Base-by-base conservation (phyloP, 1,140 invertebrate genomes). In the Bombus pascuorum region DNA sequence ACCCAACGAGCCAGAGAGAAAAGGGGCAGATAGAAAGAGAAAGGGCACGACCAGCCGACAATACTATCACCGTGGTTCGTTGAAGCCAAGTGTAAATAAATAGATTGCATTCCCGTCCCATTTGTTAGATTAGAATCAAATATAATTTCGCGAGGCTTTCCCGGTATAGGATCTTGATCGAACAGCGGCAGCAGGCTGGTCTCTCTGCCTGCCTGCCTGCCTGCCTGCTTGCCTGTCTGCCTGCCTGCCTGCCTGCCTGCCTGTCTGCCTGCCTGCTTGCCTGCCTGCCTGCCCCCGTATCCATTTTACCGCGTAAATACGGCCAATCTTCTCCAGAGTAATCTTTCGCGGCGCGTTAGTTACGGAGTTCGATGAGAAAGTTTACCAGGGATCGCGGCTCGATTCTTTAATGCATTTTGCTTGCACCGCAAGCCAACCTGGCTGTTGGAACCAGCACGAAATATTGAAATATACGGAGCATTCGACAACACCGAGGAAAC, bases 71-170 rank as follows among this genome's bases (percentile, higher is more conserved):
- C 74, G 75, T 71, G 68, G 75, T n/a, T 77, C 74, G 44, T 53
- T 57, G 62, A 80, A 93, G 76, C 88, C 89, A 85, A 93, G 92
- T 93, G 93, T 92, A 93, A 94, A 94, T 94, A 94, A 94, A 94
- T 94, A 93, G 91, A 94, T 91, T 91, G 91, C 90, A 86, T 86
- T 88, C 90, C 90, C 91, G 90, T 94, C 92, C 93, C 93, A 94
- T 94, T 94, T 94, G 92, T 91, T 93, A 94, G 94, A 94, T 94
- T 94, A 94, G 92, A 94, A 94, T 95, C 93, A 94, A 95, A 95
- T 95, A 94, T 93, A 94, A 94, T 94, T 94, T 92, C 93, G 91
- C 90, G 85, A 89, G 85, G 87, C 80, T 66, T 68, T 71, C 44
- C 18, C 25, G 37, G 47, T 47, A 70, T 53, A 39, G 53, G 82